Evolutionary conservation across 2,797 vertebrate species (phyloP).

Genomic region (Lateolabrax maculatus): DNA sequence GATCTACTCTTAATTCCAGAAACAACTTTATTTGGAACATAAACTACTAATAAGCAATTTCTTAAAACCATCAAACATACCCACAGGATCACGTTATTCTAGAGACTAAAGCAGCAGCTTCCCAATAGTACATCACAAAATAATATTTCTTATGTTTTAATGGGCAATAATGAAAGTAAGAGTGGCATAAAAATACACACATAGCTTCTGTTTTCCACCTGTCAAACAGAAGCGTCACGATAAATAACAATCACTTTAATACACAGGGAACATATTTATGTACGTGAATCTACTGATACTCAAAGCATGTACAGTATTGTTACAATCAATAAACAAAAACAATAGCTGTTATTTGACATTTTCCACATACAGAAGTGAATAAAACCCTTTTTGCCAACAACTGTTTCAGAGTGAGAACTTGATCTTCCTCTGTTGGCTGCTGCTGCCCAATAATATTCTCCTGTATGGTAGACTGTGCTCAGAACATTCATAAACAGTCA

Average conservation of each 20-base stretch:
- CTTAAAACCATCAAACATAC: constrained; percentile 19
- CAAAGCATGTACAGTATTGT: constrained; percentile 10
- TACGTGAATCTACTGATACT: constrained; percentile 26
- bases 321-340: constrained; percentile 25
- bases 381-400: not conserved
- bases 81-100: constrained; percentile 37
- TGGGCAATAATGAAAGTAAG: constrained; percentile 8
- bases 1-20: constrained; percentile 4
- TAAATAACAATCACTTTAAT: constrained; percentile 44
- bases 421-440: constrained; percentile 4
- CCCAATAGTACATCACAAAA: constrained; percentile 40
- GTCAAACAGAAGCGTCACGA: constrained; percentile 8
- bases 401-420: not conserved
- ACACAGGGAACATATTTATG: constrained; percentile 32
- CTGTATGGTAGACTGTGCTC: not conserved
- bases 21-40: constrained; percentile 64
- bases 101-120: constrained; percentile 28
- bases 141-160: constrained; percentile 17
- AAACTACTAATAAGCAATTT: constrained; percentile 22
- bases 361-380: not conserved
- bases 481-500: constrained; percentile 14
- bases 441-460: constrained; percentile 14
- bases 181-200: constrained; percentile 33
- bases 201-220: not conserved
- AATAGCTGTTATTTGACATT: not conserved